phyloP scores from a whole-genome alignment of 2,113 vertebrate genomes.

The Macaca mulatta region DNA sequence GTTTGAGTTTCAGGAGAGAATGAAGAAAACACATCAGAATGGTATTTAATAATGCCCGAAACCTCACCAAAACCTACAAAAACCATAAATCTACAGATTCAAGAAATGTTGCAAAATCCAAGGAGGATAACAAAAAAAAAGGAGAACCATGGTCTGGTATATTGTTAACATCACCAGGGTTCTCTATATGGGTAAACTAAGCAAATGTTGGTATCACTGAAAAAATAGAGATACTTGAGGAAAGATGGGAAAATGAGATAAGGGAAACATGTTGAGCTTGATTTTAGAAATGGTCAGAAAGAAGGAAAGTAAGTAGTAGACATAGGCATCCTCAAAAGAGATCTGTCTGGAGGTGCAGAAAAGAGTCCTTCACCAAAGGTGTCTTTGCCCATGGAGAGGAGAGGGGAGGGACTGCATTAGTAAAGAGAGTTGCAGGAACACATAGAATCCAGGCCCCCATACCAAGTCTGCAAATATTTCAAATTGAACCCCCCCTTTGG shows the following conservation, averaged over 20 bases:
- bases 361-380: neutral
- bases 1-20: neutral
- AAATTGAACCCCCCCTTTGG: neutral
- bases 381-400: neutral
- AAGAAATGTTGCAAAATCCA: neutral
- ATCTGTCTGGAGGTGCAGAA: neutral
- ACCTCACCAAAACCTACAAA: neutral
- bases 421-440: neutral
- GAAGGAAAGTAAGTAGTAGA: neutral
- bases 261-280: neutral
- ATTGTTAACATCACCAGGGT: neutral
- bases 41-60: neutral
- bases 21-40: neutral
- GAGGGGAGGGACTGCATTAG: neutral
- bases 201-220: neutral
- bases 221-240: neutral
- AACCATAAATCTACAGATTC: neutral
- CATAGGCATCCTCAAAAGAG: neutral
- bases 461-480: neutral
- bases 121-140: neutral
- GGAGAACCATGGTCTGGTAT: accelerated
- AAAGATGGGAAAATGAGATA: neutral
- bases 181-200: neutral
- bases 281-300: neutral
- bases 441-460: too few species aligned